Conservation (phyloP, 1,140 invertebrate genomes). For the Drosophila murphyi region DNA sequence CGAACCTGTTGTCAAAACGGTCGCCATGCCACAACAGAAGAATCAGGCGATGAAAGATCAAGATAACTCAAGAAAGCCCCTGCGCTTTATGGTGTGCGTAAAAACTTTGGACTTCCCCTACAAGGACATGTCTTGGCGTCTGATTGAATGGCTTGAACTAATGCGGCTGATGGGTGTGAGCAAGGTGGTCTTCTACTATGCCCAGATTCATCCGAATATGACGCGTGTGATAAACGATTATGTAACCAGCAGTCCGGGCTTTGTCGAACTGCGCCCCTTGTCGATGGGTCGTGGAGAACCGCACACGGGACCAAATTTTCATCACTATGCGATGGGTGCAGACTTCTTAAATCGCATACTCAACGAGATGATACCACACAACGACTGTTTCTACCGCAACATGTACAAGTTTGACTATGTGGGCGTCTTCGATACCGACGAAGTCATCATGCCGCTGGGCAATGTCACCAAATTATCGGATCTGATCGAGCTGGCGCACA, state of each 20-base stretch:
- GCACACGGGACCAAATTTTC: too few relatives aligned
- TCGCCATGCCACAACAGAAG: slow-evolving; percentile 85
- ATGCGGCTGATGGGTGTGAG: slow-evolving; percentile 93
- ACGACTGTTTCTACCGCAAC: slow-evolving; percentile 96
- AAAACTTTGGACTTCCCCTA: slow-evolving; percentile 95
- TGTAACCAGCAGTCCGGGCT: slow-evolving; percentile 85
- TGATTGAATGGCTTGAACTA: slow-evolving; percentile 97
- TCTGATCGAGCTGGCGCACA: slow-evolving; percentile 11
- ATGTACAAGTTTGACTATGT: slow-evolving; percentile 95
- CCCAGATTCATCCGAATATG: slow-evolving; percentile 52
- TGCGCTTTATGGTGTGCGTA: slow-evolving; percentile 95
- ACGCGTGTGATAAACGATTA: too few relatives aligned
- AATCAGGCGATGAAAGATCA: not conserved
- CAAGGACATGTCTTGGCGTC: slow-evolving; percentile 92
- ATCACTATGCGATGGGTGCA: slow-evolving; percentile 84
- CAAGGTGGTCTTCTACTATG: slow-evolving; percentile 94
- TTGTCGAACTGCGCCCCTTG: slow-evolving; percentile 90
- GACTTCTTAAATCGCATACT: slow-evolving; percentile 91
- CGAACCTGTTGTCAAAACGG: slow-evolving; percentile 5
- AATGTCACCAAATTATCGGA: slow-evolving; percentile 62
- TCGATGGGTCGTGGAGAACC: too few relatives aligned
- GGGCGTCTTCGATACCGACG: slow-evolving; percentile 94
- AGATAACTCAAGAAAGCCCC: slow-evolving; percentile 66
- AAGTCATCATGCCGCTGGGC: slow-evolving; percentile 92
- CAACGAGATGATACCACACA: slow-evolving; percentile 97